These are phyloP conservation scores for Calidris pugnax DNA, from an alignment of 2,113 vertebrate species.

Conservation along the genomic window DNA sequence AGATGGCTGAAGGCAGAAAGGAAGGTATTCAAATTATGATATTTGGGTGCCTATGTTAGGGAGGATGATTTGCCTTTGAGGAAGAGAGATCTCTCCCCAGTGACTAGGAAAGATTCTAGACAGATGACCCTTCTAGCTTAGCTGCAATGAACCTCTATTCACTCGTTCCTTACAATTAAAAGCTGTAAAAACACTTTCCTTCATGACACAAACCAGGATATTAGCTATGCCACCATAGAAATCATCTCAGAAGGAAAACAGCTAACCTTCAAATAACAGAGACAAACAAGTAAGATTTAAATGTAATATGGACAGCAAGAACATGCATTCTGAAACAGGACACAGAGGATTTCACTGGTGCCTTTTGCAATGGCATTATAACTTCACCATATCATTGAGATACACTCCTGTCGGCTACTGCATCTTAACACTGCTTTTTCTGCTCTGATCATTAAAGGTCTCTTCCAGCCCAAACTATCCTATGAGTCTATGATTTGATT, in stretches of 20 bases:
- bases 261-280: background rate
- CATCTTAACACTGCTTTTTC: background rate
- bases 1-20: background rate
- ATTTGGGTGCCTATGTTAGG: background rate
- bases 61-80: background rate
- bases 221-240: background rate
- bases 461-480: background rate
- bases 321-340: background rate
- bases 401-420: background rate
- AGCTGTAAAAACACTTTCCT: background rate
- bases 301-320: background rate
- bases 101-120: background rate
- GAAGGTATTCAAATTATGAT: background rate
- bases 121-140: background rate
- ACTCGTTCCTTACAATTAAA: background rate
- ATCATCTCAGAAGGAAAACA: background rate
- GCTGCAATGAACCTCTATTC: background rate
- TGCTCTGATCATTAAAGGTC: background rate
- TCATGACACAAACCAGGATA: background rate
- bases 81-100: background rate
- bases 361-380: background rate
- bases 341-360: background rate
- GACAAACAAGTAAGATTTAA: background rate
- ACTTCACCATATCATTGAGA: background rate
- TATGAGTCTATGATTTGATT: background rate